phyloP scores from a whole-genome alignment of 1,140 invertebrate species.

The Sarcophaga bullata region DNA sequence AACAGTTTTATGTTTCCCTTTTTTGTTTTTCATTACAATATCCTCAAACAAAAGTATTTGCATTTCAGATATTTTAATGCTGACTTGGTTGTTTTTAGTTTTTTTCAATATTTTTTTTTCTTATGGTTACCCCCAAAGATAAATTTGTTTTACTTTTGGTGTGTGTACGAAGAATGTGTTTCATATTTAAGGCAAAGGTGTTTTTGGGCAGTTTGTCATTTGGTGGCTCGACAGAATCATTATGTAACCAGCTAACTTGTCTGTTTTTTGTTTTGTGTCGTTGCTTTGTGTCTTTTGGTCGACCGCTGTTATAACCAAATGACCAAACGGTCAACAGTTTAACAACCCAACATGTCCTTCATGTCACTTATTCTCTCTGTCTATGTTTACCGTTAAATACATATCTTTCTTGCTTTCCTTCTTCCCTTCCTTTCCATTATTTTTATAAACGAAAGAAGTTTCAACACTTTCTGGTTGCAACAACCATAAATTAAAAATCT shows the following conservation, averaged over 20 bases:
- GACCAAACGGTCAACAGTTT: slow-evolving; percentile 30
- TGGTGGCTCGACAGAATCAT: neutral
- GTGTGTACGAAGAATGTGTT: neutral
- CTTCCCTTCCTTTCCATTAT: neutral
- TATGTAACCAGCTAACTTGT: slow-evolving; percentile 6
- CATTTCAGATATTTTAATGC: neutral
- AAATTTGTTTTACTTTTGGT: slow-evolving; percentile 63
- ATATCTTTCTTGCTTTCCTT: too few relatives aligned
- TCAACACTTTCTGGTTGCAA: slow-evolving; percentile 24
- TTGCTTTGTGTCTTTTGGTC: neutral
- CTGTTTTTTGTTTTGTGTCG: neutral
- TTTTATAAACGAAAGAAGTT: neutral
- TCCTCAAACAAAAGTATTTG: neutral
- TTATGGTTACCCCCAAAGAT: slow-evolving; percentile 50
- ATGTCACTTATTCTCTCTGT: neutral
- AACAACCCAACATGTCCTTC: slow-evolving; percentile 56
- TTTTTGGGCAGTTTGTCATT: slow-evolving; percentile 9
- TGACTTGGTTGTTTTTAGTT: neutral
- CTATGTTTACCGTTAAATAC: neutral
- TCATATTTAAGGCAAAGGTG: neutral
- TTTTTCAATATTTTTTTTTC: neutral
- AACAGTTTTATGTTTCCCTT: too few relatives aligned
- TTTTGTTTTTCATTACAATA: neutral
- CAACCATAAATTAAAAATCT: neutral
- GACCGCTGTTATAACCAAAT: slow-evolving; percentile 54